Evolutionary conservation across 1,140 invertebrate genomes (phyloP).

Genomic region (Atopsyche davidsoni): DNA sequence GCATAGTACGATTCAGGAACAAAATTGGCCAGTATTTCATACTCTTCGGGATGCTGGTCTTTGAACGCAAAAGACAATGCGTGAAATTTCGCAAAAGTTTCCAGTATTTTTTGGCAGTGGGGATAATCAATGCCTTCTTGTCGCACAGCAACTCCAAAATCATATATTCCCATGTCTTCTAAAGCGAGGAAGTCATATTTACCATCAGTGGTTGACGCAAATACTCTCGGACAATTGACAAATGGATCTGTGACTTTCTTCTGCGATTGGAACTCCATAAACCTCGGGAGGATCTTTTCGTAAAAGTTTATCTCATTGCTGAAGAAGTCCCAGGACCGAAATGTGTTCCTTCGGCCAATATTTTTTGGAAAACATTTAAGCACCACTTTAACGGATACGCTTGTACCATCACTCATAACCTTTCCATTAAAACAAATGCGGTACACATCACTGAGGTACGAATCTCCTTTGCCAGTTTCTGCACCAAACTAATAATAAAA

Average conservation of each 20-base stretch:
- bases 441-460: slow-evolving; percentile 51
- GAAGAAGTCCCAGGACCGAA: slow-evolving; percentile 54
- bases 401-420: slow-evolving; percentile 26
- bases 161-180: slow-evolving; percentile 53
- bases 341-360: slow-evolving; percentile 50
- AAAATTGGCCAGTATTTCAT: slow-evolving; percentile 40
- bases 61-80: slow-evolving; percentile 61
- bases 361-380: slow-evolving; percentile 54
- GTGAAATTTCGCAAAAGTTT: slow-evolving; percentile 60
- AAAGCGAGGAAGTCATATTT: slow-evolving; percentile 59
- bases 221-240: slow-evolving; percentile 49
- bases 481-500: slow-evolving; percentile 17
- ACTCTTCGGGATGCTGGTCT: slow-evolving; percentile 54
- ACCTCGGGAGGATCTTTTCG: slow-evolving; percentile 43
- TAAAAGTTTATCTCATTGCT: slow-evolving; percentile 57
- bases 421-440: slow-evolving; percentile 44
- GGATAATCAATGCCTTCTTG: slow-evolving; percentile 48
- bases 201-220: slow-evolving; percentile 52
- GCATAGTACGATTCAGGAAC: slow-evolving; percentile 55
- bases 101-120: slow-evolving; percentile 49
- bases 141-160: slow-evolving; percentile 47
- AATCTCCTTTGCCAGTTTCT: slow-evolving; percentile 49
- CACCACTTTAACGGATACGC: slow-evolving; percentile 39
- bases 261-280: slow-evolving; percentile 42
- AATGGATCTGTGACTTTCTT: slow-evolving; percentile 47